These are phyloP conservation scores for Microchrysa polita DNA, from an alignment of 2,888 invertebrate genomes.

Conservation along the genomic window DNA sequence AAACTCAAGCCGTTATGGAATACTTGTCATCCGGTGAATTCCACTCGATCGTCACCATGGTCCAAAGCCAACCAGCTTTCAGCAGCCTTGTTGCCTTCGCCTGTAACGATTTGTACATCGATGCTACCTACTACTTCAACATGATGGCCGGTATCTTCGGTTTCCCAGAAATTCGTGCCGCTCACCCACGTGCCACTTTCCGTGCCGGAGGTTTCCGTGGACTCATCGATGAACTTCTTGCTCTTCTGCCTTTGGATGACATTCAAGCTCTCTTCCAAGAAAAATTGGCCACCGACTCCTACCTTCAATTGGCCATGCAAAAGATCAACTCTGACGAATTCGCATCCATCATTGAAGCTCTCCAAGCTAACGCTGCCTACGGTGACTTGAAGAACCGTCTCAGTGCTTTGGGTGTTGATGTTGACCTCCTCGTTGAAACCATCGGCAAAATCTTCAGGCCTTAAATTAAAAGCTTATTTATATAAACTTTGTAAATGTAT, in stretches of 20 bases:
- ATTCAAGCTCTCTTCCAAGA: conserved; percentile 39
- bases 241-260: conserved; percentile 38
- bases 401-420: conserved; percentile 41
- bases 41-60: conserved; percentile 31
- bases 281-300: conserved; percentile 42
- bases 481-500: not conserved
- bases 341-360: conserved; percentile 33
- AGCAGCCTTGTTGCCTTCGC: conserved; percentile 28
- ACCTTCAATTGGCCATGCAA: conserved; percentile 39
- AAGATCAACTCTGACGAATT: conserved; percentile 45
- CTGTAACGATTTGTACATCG: conserved; percentile 45
- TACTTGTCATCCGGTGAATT: conserved; percentile 44
- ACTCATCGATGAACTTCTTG: conserved; percentile 38
- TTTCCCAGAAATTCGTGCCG: conserved; percentile 36
- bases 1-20: conserved; percentile 47
- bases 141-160: conserved; percentile 41
- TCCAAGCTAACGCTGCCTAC: conserved; percentile 37
- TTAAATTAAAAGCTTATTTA: not conserved
- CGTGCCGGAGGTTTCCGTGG: conserved; percentile 38
- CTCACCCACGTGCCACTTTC: not conserved
- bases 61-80: conserved; percentile 30
- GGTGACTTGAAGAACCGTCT: conserved; percentile 30
- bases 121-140: conserved; percentile 47
- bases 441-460: conserved; percentile 43
- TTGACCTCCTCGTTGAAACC: conserved; percentile 43